These are phyloP conservation scores for Zoroaster sp. DNA, from an alignment of 53 echinoderm and acorn worm species.

Conservation along the genomic window DNA sequence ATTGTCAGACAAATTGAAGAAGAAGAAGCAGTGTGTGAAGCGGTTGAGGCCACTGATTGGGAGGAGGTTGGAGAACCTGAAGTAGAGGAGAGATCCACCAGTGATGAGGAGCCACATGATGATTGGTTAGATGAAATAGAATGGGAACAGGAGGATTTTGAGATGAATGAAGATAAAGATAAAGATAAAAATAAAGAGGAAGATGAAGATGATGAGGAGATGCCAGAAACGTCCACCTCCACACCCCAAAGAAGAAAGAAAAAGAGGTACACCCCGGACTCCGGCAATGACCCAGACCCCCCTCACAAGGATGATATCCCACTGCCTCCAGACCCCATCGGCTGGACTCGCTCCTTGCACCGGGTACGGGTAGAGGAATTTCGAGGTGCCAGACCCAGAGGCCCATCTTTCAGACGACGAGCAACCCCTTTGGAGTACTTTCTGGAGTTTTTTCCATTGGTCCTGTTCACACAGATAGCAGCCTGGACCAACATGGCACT, in stretches of 20 bases:
- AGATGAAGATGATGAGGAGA: not conserved
- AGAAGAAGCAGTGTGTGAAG: not conserved
- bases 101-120: no score
- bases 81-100: no score
- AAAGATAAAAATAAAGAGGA: not conserved
- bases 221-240: not conserved
- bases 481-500: conserved; percentile 16
- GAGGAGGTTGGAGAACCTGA: not conserved
- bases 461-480: not conserved
- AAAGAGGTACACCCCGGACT: not conserved
- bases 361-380: not conserved
- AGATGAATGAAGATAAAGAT: no score
- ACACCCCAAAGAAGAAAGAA: not conserved
- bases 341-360: not conserved
- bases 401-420: not conserved
- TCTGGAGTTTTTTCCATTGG: not conserved
- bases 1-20: not conserved
- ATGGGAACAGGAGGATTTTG: no score
- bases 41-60: not conserved
- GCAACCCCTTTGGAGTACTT: not conserved
- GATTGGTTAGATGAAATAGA: no score
- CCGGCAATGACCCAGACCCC: conserved; percentile 1
- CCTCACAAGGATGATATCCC: not conserved
- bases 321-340: not conserved
- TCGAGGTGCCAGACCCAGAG: not conserved